These are phyloP conservation scores for Ceyx cyanopectus DNA, from an alignment of 2,113 vertebrate species.

Conservation along the genomic window DNA sequence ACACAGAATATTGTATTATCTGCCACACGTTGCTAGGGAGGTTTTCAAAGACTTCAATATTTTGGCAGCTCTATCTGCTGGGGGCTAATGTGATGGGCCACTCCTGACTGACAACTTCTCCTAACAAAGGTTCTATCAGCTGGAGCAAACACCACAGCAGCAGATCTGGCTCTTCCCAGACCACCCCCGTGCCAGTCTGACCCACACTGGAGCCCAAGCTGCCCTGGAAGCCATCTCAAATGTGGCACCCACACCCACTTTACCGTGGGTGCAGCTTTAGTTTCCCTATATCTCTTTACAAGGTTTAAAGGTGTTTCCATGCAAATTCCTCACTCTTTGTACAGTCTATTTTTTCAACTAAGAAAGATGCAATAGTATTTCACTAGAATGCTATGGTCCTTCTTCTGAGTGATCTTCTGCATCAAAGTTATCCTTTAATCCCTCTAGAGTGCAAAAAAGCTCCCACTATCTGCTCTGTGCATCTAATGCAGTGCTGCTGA, in stretches of 20 bases:
- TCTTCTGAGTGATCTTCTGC: not conserved
- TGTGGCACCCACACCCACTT: not conserved
- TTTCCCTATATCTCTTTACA: fast-evolving
- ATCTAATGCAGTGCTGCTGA: not conserved
- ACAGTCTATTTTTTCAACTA: not conserved
- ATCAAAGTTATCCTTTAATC: not conserved
- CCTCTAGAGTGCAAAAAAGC: not conserved
- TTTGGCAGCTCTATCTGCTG: not conserved
- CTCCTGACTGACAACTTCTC: not conserved
- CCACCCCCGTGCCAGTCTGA: not conserved
- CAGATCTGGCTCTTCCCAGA: not conserved
- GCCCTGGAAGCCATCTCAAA: not conserved
- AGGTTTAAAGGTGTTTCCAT: not conserved
- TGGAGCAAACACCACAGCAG: not conserved
- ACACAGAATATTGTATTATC: not conserved
- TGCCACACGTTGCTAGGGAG: not conserved
- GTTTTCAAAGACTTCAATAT: slow-evolving; percentile 13
- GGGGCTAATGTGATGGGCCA: not conserved
- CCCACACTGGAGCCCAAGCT: not conserved
- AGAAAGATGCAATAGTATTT: not conserved
- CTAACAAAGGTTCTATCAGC: not conserved
- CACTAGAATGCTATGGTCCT: not conserved
- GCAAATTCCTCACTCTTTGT: not conserved
- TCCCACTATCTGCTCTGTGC: not conserved
- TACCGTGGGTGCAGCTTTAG: fast-evolving